phyloP scores from a whole-genome alignment of 2,797 vertebrate species.

The Erpetoichthys calabaricus region DNA sequence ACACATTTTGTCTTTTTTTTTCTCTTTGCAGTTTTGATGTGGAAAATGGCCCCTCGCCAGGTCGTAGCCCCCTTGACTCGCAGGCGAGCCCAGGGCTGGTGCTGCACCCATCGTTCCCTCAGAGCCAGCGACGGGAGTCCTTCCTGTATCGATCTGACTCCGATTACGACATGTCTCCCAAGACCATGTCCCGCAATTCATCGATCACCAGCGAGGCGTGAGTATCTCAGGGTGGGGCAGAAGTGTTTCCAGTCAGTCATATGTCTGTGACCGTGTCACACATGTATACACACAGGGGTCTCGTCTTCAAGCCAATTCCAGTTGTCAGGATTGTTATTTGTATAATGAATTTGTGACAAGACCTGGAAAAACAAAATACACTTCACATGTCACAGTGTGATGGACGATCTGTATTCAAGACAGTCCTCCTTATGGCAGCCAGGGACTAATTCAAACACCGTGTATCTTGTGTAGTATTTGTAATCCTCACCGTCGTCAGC shows the following conservation, averaged over 20 bases:
- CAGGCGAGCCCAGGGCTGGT: conserved; percentile 80
- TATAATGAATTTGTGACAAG: too few species aligned
- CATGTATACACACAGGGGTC: too few species aligned
- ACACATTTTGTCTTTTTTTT: not conserved
- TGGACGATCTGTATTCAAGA: too few species aligned
- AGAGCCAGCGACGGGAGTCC: conserved; percentile 77
- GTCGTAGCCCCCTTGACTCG: conserved; percentile 77
- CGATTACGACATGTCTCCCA: conserved; percentile 82
- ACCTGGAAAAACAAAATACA: too few species aligned
- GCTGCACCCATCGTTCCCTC: conserved; percentile 64
- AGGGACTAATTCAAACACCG: too few species aligned
- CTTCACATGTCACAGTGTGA: too few species aligned
- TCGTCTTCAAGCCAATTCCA: too few species aligned
- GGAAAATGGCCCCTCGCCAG: conserved; percentile 78
- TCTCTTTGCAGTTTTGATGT: conserved; percentile 58
- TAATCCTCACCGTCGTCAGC: too few species aligned
- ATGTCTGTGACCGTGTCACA: not conserved
- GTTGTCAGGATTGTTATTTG: too few species aligned
- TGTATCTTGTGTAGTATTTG: too few species aligned
- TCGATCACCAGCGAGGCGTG: conserved; percentile 83
- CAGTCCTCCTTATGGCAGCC: too few species aligned
- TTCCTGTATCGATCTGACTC: conserved; percentile 88
- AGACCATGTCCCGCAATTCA: conserved; percentile 84
- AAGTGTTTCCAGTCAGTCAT: not conserved
- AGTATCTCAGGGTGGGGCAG: conserved; percentile 36